phyloP scores from a whole-genome alignment of 2,113 vertebrate species.

The Myrmophylax atrothorax region DNA sequence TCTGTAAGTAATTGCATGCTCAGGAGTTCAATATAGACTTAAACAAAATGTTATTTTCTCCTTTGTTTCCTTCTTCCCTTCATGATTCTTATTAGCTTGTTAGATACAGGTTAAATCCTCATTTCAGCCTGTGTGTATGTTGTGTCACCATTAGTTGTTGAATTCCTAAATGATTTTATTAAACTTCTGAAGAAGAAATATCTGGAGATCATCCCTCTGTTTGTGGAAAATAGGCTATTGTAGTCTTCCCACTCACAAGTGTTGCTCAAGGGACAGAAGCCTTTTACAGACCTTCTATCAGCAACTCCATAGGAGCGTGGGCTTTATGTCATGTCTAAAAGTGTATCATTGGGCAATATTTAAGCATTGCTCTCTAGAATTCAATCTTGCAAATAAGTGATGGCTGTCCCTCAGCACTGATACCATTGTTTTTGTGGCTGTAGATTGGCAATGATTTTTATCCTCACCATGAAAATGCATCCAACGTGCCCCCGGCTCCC shows the following conservation, averaged over 20 bases:
- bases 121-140: not conserved
- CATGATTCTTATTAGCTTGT: not conserved
- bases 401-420: not conserved
- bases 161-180: not conserved
- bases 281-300: not conserved
- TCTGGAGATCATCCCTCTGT: not conserved
- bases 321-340: not conserved
- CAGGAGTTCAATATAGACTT: not conserved
- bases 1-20: not conserved
- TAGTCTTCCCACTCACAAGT: not conserved
- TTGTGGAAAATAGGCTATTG: not conserved
- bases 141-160: not conserved
- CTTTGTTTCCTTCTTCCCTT: not conserved
- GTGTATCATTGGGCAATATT: not conserved
- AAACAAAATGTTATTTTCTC: not conserved
- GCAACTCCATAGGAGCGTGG: not conserved
- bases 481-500: constrained; percentile 86
- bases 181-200: not conserved
- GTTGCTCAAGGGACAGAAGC: not conserved
- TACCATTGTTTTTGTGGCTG: not conserved
- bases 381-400: not conserved
- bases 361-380: not conserved
- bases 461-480: constrained; percentile 49
- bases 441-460: constrained; percentile 71
- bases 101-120: not conserved